Evolutionary conservation across 1,140 invertebrate genomes (phyloP).

Genomic region (Anoplophora glabripennis): DNA sequence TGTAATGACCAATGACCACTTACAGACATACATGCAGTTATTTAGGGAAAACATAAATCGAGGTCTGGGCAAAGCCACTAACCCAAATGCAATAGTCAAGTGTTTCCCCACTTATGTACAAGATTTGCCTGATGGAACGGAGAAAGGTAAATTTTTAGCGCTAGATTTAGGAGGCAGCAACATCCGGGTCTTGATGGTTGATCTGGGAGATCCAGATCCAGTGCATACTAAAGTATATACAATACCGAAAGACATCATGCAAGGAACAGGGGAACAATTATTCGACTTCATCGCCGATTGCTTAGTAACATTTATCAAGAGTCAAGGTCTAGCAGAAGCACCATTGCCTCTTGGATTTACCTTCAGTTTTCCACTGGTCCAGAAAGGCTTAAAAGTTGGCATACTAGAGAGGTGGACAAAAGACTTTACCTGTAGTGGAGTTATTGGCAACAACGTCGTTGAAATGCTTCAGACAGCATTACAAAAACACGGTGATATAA

Average conservation of each 20-base stretch:
- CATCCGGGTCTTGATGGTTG: slow-evolving; percentile 93
- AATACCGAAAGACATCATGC: slow-evolving; percentile 91
- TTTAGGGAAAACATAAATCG: slow-evolving; percentile 75
- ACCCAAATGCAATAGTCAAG: slow-evolving; percentile 78
- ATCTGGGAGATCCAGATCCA: slow-evolving; percentile 73
- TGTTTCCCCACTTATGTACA: slow-evolving; percentile 87
- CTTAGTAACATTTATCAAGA: slow-evolving; percentile 87
- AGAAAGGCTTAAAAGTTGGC: slow-evolving; percentile 87
- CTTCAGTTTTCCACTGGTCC: slow-evolving; percentile 94
- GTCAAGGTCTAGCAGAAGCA: slow-evolving; percentile 68
- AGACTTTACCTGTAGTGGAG: slow-evolving; percentile 86
- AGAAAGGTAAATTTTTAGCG: slow-evolving; percentile 93
- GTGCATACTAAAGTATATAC: slow-evolving; percentile 97
- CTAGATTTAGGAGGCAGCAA: slow-evolving; percentile 99
- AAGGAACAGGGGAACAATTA: slow-evolving; percentile 74
- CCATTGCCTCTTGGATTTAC: slow-evolving; percentile 94
- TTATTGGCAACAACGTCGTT: slow-evolving; percentile 86
- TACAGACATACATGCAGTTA: slow-evolving; percentile 71
- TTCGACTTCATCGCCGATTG: slow-evolving; percentile 99
- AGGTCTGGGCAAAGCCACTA: slow-evolving; percentile 78
- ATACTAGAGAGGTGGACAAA: slow-evolving; percentile 93
- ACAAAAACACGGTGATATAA: slow-evolving; percentile 58
- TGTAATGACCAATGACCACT: slow-evolving; percentile 76
- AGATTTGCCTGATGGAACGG: slow-evolving; percentile 93
- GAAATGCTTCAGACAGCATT: slow-evolving; percentile 78